Percentiles rank a stretch among this genome's conserved stretches.
These are phyloP conservation scores for Hypsopygia costalis DNA, from an alignment of 2,888 invertebrate genomes.

Conservation along the genomic window DNA sequence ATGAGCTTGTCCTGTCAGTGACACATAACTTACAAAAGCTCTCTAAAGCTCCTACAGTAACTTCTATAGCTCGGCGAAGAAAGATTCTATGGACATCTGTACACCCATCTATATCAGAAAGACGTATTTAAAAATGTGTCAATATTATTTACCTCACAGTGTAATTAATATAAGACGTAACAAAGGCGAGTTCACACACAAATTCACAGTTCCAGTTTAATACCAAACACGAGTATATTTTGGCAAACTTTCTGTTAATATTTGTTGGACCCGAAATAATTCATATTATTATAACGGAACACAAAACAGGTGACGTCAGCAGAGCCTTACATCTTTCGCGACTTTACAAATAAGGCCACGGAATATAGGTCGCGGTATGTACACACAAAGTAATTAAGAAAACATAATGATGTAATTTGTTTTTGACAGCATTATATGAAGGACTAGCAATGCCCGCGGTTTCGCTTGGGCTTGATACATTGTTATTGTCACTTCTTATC, in stretches of 20 bases:
- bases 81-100: too few relatives aligned
- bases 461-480: too few relatives aligned
- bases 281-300: constrained; percentile 22
- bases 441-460: too few relatives aligned
- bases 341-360: constrained; percentile 22
- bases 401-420: too few relatives aligned
- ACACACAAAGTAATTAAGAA: neutral
- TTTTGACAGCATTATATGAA: too few relatives aligned
- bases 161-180: neutral
- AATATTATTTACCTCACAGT: neutral
- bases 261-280: constrained; percentile 27
- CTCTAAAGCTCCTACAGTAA: too few relatives aligned
- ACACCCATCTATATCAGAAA: too few relatives aligned
- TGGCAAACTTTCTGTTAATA: constrained; percentile 19
- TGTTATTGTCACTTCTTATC: too few relatives aligned
- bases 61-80: too few relatives aligned
- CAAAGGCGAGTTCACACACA: neutral
- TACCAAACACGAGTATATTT: constrained; percentile 10
- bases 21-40: too few relatives aligned
- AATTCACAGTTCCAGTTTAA: constrained; percentile 4
- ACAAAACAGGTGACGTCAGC: constrained; percentile 30
- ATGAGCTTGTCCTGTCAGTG: too few relatives aligned
- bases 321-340: constrained; percentile 24
- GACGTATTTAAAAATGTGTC: too few relatives aligned
- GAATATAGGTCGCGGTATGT: constrained; percentile 9